A percentile compares a stretch with the other conserved stretches of the same genome.
These are phyloP conservation scores for Meiosimyza decipiens DNA, from an alignment of 2,888 invertebrate species.

Conservation along the genomic window DNA sequence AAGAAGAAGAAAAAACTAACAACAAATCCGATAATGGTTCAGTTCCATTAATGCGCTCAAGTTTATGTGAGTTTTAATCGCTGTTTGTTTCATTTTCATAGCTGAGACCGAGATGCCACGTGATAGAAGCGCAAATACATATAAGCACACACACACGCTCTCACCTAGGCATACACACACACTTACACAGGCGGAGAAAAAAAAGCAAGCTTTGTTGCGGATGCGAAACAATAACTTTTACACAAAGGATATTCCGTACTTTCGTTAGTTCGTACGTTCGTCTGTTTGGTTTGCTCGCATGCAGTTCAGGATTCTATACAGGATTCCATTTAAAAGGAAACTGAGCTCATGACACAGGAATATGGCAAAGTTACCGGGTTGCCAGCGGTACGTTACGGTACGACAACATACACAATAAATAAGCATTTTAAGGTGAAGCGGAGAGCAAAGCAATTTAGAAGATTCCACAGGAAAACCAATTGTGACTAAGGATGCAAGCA, in stretches of 20 bases:
- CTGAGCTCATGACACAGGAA: no score
- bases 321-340: no score
- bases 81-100: conserved; percentile 47
- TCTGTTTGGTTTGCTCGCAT: neutral
- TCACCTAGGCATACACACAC: neutral
- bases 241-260: neutral
- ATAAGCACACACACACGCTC: conserved; percentile 5
- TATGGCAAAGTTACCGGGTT: no score
- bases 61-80: conserved; percentile 62
- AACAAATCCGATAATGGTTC: conserved; percentile 58
- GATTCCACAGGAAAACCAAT: conserved; percentile 49
- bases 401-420: neutral
- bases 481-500: neutral
- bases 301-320: no score
- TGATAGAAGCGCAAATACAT: neutral
- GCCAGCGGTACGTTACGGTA: no score
- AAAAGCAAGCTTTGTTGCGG: conserved; percentile 3
- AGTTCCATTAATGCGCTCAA: conserved; percentile 58
- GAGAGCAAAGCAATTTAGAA: conserved; percentile 56
- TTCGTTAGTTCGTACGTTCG: neutral
- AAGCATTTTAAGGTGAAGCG: conserved; percentile 18
- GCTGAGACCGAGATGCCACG: neutral
- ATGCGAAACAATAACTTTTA: conserved; percentile 30
- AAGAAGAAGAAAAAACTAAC: conserved; percentile 24
- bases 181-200: neutral